Evolutionary conservation across 92 coral and sea anemone genomes (phyloP).

Genomic region (Meandrina meandrites): DNA sequence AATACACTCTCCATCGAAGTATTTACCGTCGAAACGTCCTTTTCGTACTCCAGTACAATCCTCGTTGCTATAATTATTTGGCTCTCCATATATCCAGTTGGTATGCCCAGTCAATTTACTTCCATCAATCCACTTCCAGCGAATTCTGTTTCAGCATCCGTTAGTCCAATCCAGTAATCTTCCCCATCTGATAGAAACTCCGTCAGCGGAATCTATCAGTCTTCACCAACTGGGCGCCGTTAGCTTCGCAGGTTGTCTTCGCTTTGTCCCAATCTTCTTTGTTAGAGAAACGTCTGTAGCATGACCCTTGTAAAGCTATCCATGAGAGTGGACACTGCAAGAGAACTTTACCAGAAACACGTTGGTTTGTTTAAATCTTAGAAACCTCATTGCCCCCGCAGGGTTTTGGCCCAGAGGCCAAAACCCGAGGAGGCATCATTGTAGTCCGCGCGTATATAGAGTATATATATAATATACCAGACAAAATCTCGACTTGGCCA

Average conservation of each 20-base stretch:
- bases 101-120: background rate
- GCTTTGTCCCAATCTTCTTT: background rate
- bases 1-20: too few relatives aligned
- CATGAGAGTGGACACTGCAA: background rate
- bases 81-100: background rate
- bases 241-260: background rate
- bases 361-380: too few relatives aligned
- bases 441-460: too few relatives aligned
- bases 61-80: background rate
- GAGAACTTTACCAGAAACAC: too few relatives aligned
- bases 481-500: too few relatives aligned
- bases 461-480: too few relatives aligned
- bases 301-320: background rate
- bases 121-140: conserved; percentile 16
- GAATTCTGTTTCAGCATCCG: background rate
- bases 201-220: conserved; percentile 13
- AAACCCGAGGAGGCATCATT: too few relatives aligned
- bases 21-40: background rate
- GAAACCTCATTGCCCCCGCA: too few relatives aligned
- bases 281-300: background rate
- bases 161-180: conserved; percentile 28
- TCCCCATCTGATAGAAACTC: background rate
- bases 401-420: too few relatives aligned
- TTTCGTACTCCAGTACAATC: background rate
- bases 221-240: conserved; percentile 5